A percentile compares a stretch with the other conserved stretches of the same genome.
These are phyloP conservation scores for Eclectus roratus DNA, from an alignment of 2,113 vertebrate species.

Conservation along the genomic window DNA sequence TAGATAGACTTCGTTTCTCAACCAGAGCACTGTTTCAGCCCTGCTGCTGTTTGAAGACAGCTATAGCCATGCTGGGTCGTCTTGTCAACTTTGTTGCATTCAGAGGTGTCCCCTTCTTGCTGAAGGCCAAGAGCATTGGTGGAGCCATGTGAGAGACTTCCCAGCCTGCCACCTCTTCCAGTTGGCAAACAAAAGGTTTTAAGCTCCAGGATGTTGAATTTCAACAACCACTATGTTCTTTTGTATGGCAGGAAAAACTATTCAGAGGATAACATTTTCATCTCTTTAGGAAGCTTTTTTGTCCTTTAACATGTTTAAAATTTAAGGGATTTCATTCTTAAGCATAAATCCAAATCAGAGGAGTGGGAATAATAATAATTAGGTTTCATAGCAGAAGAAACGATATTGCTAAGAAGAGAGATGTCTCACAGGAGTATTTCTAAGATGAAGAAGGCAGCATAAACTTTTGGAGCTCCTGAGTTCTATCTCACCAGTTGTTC, in stretches of 20 bases:
- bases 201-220: background rate
- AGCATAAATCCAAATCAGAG: background rate
- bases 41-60: background rate
- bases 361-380: background rate
- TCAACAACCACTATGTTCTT: background rate
- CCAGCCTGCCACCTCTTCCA: background rate
- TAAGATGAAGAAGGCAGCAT: background rate
- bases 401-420: rapidly evolving
- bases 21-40: background rate
- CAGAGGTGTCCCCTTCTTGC: background rate
- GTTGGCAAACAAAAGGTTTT: background rate
- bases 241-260: background rate
- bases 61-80: background rate
- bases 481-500: background rate
- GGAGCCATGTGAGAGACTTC: background rate
- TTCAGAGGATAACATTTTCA: background rate
- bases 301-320: background rate
- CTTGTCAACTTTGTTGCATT: background rate
- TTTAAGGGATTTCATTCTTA: background rate
- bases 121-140: background rate
- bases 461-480: background rate
- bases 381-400: background rate
- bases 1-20: background rate
- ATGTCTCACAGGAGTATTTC: background rate
- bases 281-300: background rate